Base-by-base conservation (phyloP, 2,888 invertebrate genomes). In the Mythimna vitellina region DNA sequence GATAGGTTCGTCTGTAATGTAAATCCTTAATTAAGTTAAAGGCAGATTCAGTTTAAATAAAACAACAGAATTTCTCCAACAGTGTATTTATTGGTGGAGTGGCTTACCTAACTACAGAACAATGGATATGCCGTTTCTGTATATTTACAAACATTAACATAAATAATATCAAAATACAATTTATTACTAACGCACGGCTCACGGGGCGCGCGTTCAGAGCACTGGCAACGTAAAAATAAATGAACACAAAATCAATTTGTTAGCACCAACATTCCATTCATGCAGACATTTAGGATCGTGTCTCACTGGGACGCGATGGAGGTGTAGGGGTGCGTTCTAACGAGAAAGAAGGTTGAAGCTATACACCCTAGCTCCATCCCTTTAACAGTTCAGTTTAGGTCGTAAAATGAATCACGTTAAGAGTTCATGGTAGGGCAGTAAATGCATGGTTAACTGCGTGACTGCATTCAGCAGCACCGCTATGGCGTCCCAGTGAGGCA, bases 131-230 rank as follows among this genome's bases (percentile, higher is more conserved):
- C 93, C 89, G 89, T 92, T 94, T 95, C 91, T 93, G 91, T 94
- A 92, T 94, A 95, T 95, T 93, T 95, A 96, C 95, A 95, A 95
- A 94, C 92, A 87, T 92, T 90, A 95, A 94, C 94, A 94, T 96
- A 95, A 95, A 95, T 95, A 93, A 94, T 95, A 96, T 94, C 93
- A 95, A 95, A 95, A 95, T 95, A 95, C 93, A 91, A 91, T 91
- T 84, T 89, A 86, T 87, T 89, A 86, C 82, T 83, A 86, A 77
- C 83, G 73, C 81, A 79, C 78, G 83, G 79, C 78, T 78, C 83
- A 61, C 66, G 42, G 61, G 82, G 78, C 78, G 79, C 83, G 63
- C 66, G 58, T 62, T 29, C 42, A 51, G 62, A 70, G 58, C 87
- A 87, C 86, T 84, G 81, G 82, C 80, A 87, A 88, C 76, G 72